These are phyloP conservation scores for Mythimna loreyi DNA, from an alignment of 2,888 invertebrate species.

Conservation along the genomic window DNA sequence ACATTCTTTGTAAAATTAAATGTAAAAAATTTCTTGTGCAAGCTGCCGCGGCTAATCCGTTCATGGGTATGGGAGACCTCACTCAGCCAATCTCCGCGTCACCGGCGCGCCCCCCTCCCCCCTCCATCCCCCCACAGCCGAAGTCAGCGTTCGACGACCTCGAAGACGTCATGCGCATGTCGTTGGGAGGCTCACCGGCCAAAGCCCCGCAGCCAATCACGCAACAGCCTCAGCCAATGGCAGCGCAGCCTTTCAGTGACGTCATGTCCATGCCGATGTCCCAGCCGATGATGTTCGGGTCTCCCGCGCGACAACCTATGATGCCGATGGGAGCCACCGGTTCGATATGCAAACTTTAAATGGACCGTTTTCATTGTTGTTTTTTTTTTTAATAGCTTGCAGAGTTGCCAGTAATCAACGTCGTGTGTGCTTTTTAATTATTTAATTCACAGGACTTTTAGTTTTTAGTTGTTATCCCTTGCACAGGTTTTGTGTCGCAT, in stretches of 20 bases:
- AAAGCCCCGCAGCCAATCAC: conserved; percentile 80
- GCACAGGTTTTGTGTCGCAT: conserved; percentile 63
- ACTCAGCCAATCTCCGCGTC: conserved; percentile 85
- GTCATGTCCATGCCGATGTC: conserved; percentile 81
- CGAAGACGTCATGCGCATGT: conserved; percentile 93
- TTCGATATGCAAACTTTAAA: conserved; percentile 82
- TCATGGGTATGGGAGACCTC: conserved; percentile 92
- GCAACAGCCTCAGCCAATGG: conserved; percentile 82
- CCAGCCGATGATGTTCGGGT: conserved; percentile 87
- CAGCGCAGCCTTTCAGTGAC: conserved; percentile 82
- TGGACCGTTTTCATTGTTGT: conserved; percentile 73
- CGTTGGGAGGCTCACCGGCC: conserved; percentile 92
- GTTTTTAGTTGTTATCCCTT: conserved; percentile 52
- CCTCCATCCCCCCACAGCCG: conserved; percentile 81
- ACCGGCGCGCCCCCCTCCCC: conserved; percentile 90
- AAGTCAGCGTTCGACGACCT: conserved; percentile 93
- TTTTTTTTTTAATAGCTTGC: conserved; percentile 67
- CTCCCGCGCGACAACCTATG: conserved; percentile 86
- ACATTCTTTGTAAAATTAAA: conserved; percentile 60
- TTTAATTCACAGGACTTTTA: conserved; percentile 58
- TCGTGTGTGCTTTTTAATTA: conserved; percentile 61
- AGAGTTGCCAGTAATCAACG: conserved; percentile 64
- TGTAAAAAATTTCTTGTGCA: conserved; percentile 77
- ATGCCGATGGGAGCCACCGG: conserved; percentile 85
- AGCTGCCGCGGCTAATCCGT: conserved; percentile 92